Percentiles rank a stretch among this genome's conserved stretches.
Evolutionary conservation across 2,888 invertebrate species (phyloP).

Genomic region (Rhynchonema sp.): DNA sequence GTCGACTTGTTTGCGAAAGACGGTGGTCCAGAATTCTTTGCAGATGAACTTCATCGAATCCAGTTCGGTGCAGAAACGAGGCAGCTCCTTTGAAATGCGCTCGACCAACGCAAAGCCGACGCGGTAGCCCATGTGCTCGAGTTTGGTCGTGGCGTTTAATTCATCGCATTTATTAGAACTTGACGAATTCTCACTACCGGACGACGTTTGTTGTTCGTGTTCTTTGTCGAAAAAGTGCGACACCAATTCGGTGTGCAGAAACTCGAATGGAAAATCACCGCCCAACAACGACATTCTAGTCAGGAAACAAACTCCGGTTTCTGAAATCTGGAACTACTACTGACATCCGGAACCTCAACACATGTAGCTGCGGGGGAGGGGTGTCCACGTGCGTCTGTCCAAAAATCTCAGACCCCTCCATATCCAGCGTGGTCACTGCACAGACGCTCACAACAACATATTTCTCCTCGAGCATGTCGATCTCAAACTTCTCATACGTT

Average conservation of each 20-base stretch:
- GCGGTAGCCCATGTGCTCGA: conserved; percentile 40
- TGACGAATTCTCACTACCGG: not conserved
- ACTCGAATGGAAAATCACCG: conserved; percentile 7
- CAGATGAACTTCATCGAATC: conserved; percentile 97
- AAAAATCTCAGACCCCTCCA: no score
- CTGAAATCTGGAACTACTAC: no score
- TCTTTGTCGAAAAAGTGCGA: not conserved
- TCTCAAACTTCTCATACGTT: no score
- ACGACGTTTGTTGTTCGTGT: not conserved
- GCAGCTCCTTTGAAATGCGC: conserved; percentile 60
- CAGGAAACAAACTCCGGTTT: no score
- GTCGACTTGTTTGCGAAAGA: conserved; percentile 94
- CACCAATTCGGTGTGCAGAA: conserved; percentile 5
- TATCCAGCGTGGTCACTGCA: no score
- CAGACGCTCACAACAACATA: no score
- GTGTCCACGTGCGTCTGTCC: no score
- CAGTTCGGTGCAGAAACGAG: conserved; percentile 82
- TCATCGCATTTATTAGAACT: not conserved
- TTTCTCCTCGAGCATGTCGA: no score
- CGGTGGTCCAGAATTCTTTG: conserved; percentile 93
- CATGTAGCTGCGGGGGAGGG: no score
- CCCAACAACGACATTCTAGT: not conserved
- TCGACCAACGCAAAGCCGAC: conserved; percentile 40
- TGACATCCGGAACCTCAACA: no score
- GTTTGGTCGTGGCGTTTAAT: conserved; percentile 14